Percentiles rank a stretch among this genome's conserved stretches.
Evolutionary conservation across 2,113 vertebrate species (phyloP).

Genomic region (Salvelinus namaycush): DNA sequence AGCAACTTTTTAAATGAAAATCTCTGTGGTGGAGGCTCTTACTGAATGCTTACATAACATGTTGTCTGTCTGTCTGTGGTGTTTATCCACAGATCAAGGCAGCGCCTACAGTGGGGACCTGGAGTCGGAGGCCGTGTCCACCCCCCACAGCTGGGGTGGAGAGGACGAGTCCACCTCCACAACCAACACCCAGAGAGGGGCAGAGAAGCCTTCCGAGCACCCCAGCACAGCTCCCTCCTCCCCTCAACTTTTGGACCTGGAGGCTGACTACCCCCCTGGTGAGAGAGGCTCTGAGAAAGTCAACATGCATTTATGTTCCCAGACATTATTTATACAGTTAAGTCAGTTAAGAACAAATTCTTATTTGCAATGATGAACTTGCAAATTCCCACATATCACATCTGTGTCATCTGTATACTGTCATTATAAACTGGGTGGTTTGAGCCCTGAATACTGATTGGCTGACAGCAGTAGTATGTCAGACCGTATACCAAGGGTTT

Average conservation of each 20-base stretch:
- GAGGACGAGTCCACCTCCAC: constrained; percentile 68
- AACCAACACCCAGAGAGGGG: constrained; percentile 63
- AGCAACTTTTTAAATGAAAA: too few relatives aligned
- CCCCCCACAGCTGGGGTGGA: constrained; percentile 79
- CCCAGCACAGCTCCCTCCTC: constrained; percentile 63
- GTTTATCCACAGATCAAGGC: constrained; percentile 76
- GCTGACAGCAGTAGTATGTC: too few relatives aligned
- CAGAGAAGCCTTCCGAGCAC: constrained; percentile 42
- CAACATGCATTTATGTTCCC: not conserved
- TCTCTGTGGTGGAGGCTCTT: too few relatives aligned
- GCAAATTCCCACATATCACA: too few relatives aligned
- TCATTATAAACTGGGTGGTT: too few relatives aligned
- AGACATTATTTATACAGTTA: too few relatives aligned
- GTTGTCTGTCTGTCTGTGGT: constrained; percentile 5
- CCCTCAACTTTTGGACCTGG: constrained; percentile 81
- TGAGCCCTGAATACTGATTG: too few relatives aligned
- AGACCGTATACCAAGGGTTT: too few relatives aligned
- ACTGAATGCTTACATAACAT: not conserved
- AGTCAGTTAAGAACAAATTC: too few relatives aligned
- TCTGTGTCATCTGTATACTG: too few relatives aligned
- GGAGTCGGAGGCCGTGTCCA: constrained; percentile 81
- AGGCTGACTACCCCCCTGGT: constrained; percentile 89
- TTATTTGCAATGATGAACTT: too few relatives aligned
- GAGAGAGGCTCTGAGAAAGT: constrained; percentile 29
- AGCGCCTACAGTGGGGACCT: constrained; percentile 80